Evolutionary conservation across 2,797 vertebrate species (phyloP), one percentile per base, ranked within the genome.

Genomic region (Heterohyrax brucei): DNA sequence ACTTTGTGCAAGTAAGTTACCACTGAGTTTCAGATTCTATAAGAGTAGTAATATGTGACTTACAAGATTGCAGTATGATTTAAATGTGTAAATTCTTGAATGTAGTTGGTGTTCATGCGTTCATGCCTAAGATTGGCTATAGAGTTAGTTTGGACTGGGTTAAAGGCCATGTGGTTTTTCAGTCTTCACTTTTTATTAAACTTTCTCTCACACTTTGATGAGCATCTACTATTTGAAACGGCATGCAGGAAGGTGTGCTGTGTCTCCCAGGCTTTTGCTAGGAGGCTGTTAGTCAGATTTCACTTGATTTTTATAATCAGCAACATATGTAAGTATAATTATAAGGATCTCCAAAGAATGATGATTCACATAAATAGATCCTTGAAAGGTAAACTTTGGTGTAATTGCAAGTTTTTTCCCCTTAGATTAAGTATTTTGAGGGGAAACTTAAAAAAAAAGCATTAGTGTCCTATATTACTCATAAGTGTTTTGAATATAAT

Each of bases 271-370:
- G n/a, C 76, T 80, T 89, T 93, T 53, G 44, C 76, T 86, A 21
- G 44, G 92, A 92, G 30, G 46, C 90, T 95, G 76, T 18, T 89
- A 33, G n/a, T 24, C 88, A 93, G 73, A 62, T 92, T 83, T 86
- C 72, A 78, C 53, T 79, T 91, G 39, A 48, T 83, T 97, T 95
- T 92, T 66, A 78, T 89, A 81, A 82, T 94, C 68, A 87, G 44
- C 79, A 95, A 81, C 68, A 39, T 95, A 24, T 84, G 68, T 95
- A 89, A 89, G 48, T 48, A 92, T 64, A 86, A 81, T 94, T 89
- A 59, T 82, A 87, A 64, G 81, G 72, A 76, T 94, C 61, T 83
- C 33, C 22, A 86, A 72, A 66, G 50, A 80, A 53, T 46, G 9
- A 59, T 91, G 59, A 87, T 72, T 96, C 79, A 89, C 21, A 95